Evolutionary conservation across 1,140 invertebrate species (phyloP), one percentile per base, ranked within the genome.

Genomic region (Bombus turneri): DNA sequence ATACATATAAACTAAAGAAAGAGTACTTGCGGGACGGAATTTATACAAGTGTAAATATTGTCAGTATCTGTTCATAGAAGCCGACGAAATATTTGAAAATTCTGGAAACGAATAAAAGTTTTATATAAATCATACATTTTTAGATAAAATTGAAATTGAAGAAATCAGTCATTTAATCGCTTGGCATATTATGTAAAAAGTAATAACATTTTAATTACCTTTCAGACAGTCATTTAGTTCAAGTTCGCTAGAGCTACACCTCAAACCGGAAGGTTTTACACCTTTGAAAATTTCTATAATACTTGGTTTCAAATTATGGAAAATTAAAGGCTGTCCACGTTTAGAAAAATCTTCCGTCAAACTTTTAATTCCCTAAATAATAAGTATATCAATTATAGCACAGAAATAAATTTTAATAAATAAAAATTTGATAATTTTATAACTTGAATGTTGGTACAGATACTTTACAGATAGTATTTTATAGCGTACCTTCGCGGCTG

Each of bases 261-360:
- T 95, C 90, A 97, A 96, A 90, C 96, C 96, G 73, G 96, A 96
- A 28, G 97, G 97, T 89, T 96, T 96, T 34, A 97, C 97, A 28
- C 96, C 97, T 93, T 96, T 96, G 93, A 97, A 97, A 87, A 97
- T 97, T 62, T 95, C 95, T 62, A 96, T 95, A 22, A 97, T 96
- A 77, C 96, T 97, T 34, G 97, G 97, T 93, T 97, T 97, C 87
- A 97, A 94, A 91, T 97, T 97, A 93, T 97, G 97, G 93, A 98
- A 97, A 64, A 98, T 96, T 41, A 98, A 95, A 12, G 96, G 96
- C 92, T 98, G 97, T n/a, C 96, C 96, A 85, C 97, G 96, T 72
- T 95, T 95, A 37, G 96, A 95, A 93, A 97, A 97, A 94, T 97
- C 97, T 84, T 97, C 97, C 83, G 97, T 97, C 57, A 98, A 95